These are phyloP conservation scores for Montipora capricornis DNA, from an alignment of 64 coral and sea anemone species.

Conservation along the genomic window DNA sequence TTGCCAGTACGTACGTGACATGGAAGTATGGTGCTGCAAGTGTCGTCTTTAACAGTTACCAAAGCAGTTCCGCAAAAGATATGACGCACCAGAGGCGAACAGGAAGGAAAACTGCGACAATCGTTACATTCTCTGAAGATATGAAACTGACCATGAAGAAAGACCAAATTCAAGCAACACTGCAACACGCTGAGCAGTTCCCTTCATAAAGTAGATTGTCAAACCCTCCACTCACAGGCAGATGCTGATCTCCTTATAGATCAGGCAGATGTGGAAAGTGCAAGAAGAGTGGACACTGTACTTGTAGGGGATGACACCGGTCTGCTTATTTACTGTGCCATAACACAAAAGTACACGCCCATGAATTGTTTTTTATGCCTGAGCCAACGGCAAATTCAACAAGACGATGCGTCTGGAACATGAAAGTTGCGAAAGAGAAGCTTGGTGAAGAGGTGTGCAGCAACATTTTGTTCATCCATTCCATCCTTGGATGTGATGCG, in stretches of 20 bases:
- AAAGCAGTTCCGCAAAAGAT: conserved; percentile 15
- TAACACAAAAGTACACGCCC: not conserved
- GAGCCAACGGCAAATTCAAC: too few relatives aligned
- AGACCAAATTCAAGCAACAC: not conserved
- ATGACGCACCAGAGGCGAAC: conserved; percentile 47
- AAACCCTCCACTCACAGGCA: not conserved
- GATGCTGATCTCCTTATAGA: not conserved
- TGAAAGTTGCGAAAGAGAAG: too few relatives aligned
- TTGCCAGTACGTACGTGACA: conserved; percentile 17
- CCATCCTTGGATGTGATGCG: conserved; percentile 49
- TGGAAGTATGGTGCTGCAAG: conserved; percentile 46
- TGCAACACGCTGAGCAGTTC: conserved; percentile 23
- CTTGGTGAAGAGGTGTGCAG: too few relatives aligned
- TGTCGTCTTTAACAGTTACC: conserved; percentile 63
- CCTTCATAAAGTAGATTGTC: not conserved
- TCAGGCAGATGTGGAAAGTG: too few relatives aligned
- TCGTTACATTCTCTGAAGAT: not conserved
- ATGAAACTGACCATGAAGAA: too few relatives aligned
- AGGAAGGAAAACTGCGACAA: not conserved
- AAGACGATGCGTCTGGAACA: too few relatives aligned
- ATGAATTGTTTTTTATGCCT: not conserved
- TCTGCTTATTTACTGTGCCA: not conserved
- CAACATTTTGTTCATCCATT: too few relatives aligned
- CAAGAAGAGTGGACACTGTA: too few relatives aligned
- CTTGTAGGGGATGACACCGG: too few relatives aligned